Evolutionary conservation across 2,113 vertebrate species (phyloP).

Genomic region (Sisor rabdophorus): DNA sequence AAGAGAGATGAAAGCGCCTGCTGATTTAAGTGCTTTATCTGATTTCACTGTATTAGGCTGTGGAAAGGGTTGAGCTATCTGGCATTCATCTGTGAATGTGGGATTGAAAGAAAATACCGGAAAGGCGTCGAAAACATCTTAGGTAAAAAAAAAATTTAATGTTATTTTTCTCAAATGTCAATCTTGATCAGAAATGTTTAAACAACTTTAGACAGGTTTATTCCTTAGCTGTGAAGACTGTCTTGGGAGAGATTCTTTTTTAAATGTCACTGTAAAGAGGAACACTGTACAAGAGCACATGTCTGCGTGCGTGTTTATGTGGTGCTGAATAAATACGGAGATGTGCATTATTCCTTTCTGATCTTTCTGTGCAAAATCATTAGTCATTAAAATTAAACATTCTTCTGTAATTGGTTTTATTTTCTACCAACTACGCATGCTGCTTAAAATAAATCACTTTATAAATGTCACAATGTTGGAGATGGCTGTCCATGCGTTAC

Average conservation of each 20-base stretch:
- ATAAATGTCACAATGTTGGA: no score
- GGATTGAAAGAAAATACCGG: slow-evolving; percentile 53
- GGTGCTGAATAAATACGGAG: neutral
- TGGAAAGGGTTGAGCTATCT: slow-evolving; percentile 49
- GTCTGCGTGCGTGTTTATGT: slow-evolving; percentile 12
- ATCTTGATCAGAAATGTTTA: slow-evolving; percentile 61
- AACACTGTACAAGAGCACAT: neutral
- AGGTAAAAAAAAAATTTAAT: slow-evolving; percentile 56
- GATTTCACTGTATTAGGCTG: slow-evolving; percentile 51
- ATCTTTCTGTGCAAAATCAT: no score
- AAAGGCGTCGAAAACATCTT: slow-evolving; percentile 55
- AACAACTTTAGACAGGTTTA: slow-evolving; percentile 56
- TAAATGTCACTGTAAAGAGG: neutral
- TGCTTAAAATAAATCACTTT: no score
- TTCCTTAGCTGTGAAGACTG: slow-evolving; percentile 11
- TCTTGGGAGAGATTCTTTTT: neutral
- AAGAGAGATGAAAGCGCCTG: slow-evolving; percentile 31
- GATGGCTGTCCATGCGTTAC: no score
- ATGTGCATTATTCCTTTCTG: no score
- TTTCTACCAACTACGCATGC: no score
- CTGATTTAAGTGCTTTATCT: slow-evolving; percentile 34
- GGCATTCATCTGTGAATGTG: slow-evolving; percentile 48
- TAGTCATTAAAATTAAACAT: no score
- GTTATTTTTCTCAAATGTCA: slow-evolving; percentile 57
- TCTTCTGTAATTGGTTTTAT: no score